Percentiles rank a stretch among this genome's conserved stretches.
These are phyloP conservation scores for Habropoda laboriosa DNA, from an alignment of 1,140 invertebrate genomes.

Conservation along the genomic window DNA sequence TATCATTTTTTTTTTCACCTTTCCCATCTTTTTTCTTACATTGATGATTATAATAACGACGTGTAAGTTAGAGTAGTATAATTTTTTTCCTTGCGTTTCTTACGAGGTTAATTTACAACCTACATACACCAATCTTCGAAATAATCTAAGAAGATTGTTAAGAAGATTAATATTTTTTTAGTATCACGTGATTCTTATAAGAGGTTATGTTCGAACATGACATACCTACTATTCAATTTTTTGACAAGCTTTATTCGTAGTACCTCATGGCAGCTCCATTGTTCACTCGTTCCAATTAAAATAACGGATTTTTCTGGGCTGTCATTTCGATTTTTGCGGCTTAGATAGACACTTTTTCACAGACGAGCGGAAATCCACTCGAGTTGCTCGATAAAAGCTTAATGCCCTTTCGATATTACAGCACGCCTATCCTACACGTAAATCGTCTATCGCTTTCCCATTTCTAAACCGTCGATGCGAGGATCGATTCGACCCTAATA, in stretches of 20 bases:
- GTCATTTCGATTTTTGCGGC: not conserved
- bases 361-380: constrained; percentile 5
- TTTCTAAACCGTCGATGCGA: constrained; percentile 27
- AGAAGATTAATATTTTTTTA: too few relatives aligned
- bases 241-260: too few relatives aligned
- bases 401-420: constrained; percentile 5
- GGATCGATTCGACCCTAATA: constrained; percentile 44
- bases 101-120: too few relatives aligned
- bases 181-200: too few relatives aligned
- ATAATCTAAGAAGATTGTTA: too few relatives aligned
- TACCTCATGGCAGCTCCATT: too few relatives aligned
- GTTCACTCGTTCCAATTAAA: not conserved
- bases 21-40: not conserved
- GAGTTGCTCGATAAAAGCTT: not conserved
- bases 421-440: not conserved
- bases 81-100: not conserved
- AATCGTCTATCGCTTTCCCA: constrained; percentile 39
- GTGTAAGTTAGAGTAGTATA: too few relatives aligned
- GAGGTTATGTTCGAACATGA: too few relatives aligned
- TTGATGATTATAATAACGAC: not conserved
- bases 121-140: too few relatives aligned
- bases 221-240: too few relatives aligned
- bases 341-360: not conserved
- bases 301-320: too few relatives aligned
- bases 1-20: not conserved